Evolutionary conservation across 2,113 vertebrate genomes (phyloP).

Genomic region (Syrmaticus mikado): DNA sequence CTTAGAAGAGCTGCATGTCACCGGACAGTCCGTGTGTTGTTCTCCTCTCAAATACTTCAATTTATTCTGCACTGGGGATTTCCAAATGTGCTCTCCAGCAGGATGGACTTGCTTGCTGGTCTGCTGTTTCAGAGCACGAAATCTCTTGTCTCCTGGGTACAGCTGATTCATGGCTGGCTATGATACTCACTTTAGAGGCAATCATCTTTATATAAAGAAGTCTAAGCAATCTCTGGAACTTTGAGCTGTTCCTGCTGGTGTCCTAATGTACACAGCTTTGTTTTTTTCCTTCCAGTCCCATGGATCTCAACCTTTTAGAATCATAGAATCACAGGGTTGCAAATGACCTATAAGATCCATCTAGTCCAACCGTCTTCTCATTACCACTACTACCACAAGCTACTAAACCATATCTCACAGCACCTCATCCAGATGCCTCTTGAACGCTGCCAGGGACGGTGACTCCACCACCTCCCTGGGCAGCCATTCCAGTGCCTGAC

Average conservation of each 20-base stretch:
- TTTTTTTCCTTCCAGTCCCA: not conserved
- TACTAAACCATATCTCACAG: too few species aligned
- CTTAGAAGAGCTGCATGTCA: not conserved
- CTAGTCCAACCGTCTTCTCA: too few species aligned
- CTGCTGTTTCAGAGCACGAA: not conserved
- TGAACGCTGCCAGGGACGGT: too few species aligned
- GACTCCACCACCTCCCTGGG: too few species aligned
- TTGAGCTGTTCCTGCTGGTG: not conserved
- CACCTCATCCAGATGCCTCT: too few species aligned
- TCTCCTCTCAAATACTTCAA: not conserved
- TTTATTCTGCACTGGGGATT: not conserved
- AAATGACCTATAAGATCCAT: too few species aligned
- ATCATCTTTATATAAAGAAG: not conserved
- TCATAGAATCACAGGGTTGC: too few species aligned
- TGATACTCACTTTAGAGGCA: not conserved
- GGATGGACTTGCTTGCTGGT: not conserved
- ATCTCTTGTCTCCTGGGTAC: not conserved
- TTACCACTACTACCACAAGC: too few species aligned
- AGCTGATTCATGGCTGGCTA: not conserved
- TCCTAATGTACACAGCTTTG: not conserved
- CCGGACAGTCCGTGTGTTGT: not conserved
- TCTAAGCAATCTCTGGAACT: not conserved
- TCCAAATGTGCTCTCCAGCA: not conserved
- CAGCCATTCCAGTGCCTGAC: too few species aligned
- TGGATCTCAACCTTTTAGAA: not conserved